These are phyloP conservation scores for Automeris io DNA, from an alignment of 2,888 invertebrate species.

Conservation along the genomic window DNA sequence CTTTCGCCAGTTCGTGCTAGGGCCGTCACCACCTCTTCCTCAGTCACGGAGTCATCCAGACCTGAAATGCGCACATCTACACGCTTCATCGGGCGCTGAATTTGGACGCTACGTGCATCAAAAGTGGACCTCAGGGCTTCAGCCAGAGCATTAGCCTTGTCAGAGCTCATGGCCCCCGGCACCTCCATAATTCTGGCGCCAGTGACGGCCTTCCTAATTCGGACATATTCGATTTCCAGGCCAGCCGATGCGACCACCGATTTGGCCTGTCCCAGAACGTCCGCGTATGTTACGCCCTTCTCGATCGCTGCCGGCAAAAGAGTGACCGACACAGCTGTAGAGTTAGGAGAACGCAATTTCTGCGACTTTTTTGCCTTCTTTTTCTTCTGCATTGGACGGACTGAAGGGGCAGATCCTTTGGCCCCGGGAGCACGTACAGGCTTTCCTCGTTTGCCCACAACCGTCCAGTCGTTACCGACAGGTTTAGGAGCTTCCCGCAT, in stretches of 20 bases:
- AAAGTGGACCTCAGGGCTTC: neutral
- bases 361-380: too few relatives aligned
- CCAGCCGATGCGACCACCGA: neutral
- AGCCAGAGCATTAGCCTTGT: constrained; percentile 4
- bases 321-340: constrained; percentile 69
- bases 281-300: constrained; percentile 32
- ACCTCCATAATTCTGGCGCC: constrained; percentile 7
- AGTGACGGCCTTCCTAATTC: neutral
- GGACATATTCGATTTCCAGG: neutral
- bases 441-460: too few relatives aligned
- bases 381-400: too few relatives aligned
- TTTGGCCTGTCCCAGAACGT: constrained; percentile 34
- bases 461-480: too few relatives aligned
- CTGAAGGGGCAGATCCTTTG: too few relatives aligned
- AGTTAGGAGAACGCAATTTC: constrained; percentile 41
- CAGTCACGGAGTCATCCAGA: neutral
- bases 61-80: neutral
- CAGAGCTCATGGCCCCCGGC: neutral
- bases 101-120: neutral
- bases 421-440: too few relatives aligned
- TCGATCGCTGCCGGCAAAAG: constrained; percentile 58
- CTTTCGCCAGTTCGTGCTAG: neutral
- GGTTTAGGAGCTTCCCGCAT: too few relatives aligned
- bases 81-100: neutral
- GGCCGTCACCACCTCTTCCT: neutral